Conservation (phyloP, 2,888 invertebrate species). For the Odontocerum albicorne region DNA sequence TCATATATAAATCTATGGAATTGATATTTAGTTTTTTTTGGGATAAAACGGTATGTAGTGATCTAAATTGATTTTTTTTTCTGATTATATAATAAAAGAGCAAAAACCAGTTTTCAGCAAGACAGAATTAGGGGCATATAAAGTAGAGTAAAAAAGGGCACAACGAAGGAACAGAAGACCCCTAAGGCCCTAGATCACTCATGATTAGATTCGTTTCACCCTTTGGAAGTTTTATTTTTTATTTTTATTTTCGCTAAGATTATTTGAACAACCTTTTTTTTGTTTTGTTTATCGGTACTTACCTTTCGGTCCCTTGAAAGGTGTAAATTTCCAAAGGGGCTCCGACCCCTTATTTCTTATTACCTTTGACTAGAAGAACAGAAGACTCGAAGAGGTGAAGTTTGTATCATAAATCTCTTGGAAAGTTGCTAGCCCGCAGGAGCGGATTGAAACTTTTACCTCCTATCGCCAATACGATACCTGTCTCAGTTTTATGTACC, state of each 20-base stretch:
- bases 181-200: slow-evolving; percentile 7
- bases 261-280: slow-evolving; percentile 14
- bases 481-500: slow-evolving; percentile 18
- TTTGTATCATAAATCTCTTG: slow-evolving; percentile 37
- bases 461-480: slow-evolving; percentile 21
- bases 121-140: too few species aligned
- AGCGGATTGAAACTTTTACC: slow-evolving; percentile 30
- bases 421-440: slow-evolving; percentile 35
- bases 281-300: slow-evolving; percentile 27
- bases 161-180: background rate
- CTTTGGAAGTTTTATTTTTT: background rate
- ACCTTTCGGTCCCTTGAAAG: slow-evolving; percentile 23
- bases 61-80: too few species aligned
- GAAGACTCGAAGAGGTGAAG: slow-evolving; percentile 34
- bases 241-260: background rate
- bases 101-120: too few species aligned
- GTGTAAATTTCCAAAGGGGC: slow-evolving; percentile 23
- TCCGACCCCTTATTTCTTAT: slow-evolving; percentile 30
- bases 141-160: too few species aligned
- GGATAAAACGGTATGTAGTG: too few species aligned
- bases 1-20: too few species aligned
- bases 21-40: too few species aligned
- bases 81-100: too few species aligned
- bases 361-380: slow-evolving; percentile 34
- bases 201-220: slow-evolving; percentile 17